phyloP scores from a whole-genome alignment of 2,888 invertebrate species.

The Poecilobothrus nobilitatus region DNA sequence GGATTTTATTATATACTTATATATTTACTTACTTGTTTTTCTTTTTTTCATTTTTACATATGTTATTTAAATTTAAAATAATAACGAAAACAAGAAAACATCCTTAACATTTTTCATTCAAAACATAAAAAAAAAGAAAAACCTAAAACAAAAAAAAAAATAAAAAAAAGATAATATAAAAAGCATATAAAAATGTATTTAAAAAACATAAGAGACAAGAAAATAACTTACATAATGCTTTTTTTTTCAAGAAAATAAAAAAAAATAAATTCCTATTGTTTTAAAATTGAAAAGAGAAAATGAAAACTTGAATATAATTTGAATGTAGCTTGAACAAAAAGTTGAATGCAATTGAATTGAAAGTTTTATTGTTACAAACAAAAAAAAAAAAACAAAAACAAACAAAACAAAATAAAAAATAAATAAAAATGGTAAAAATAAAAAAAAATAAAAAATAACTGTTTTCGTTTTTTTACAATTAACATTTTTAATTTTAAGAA shows the following conservation, averaged over 20 bases:
- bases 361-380: not conserved
- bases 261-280: too few species aligned
- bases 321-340: not conserved
- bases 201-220: not conserved
- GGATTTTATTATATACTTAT: not conserved
- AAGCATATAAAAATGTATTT: too few species aligned
- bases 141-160: not conserved
- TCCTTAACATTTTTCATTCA: not conserved
- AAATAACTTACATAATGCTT: not conserved
- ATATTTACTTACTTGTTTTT: not conserved
- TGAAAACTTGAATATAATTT: not conserved
- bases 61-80: not conserved
- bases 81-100: not conserved
- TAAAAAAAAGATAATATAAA: too few species aligned
- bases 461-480: too few species aligned
- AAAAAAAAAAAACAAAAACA: too few species aligned
- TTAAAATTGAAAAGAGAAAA: constrained; percentile 3
- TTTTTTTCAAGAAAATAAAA: not conserved
- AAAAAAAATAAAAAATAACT: too few species aligned
- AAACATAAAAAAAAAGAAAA: not conserved
- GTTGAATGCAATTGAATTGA: not conserved
- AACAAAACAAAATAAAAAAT: too few species aligned
- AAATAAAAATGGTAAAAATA: too few species aligned
- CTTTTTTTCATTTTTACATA: not conserved
- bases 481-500: too few species aligned